phyloP scores from a whole-genome alignment of 2,797 vertebrate species.

The Rhynchonycteris naso region DNA sequence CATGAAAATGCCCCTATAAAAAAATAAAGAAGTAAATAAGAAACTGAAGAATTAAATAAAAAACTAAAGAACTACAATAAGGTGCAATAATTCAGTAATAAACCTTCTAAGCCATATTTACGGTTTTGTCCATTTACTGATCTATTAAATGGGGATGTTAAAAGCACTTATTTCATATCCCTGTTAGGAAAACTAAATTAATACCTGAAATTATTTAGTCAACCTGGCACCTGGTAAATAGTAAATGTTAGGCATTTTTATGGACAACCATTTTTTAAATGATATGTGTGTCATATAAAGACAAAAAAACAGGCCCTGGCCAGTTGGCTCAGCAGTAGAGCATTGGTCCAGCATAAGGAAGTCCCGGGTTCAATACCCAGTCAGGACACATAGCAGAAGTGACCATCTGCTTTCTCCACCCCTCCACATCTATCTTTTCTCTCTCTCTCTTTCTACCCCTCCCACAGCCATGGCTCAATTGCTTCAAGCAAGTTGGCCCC shows the following conservation, averaged over 20 bases:
- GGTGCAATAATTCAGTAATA: not conserved
- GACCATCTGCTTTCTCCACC: no score
- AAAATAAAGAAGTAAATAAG: slow-evolving; percentile 29
- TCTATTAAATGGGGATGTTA: slow-evolving; percentile 20
- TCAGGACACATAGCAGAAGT: no score
- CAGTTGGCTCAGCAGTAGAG: no score
- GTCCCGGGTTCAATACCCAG: no score
- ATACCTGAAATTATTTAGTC: slow-evolving; percentile 19
- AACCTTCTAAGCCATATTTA: slow-evolving; percentile 18
- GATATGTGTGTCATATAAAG: not conserved
- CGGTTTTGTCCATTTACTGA: slow-evolving; percentile 32
- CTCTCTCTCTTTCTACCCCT: no score
- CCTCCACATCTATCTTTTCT: no score
- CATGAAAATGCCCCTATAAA: not conserved
- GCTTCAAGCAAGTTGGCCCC: no score
- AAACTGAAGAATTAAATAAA: not conserved
- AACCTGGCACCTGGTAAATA: not conserved
- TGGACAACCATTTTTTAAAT: not conserved
- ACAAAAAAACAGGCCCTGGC: not conserved
- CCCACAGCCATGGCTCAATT: no score
- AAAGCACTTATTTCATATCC: slow-evolving; percentile 21
- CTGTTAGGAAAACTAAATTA: slow-evolving; percentile 47
- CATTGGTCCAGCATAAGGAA: no score
- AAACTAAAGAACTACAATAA: slow-evolving; percentile 13
- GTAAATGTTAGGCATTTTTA: not conserved